phyloP scores from a whole-genome alignment of 2,113 vertebrate species.

The Sylvia atricapilla region DNA sequence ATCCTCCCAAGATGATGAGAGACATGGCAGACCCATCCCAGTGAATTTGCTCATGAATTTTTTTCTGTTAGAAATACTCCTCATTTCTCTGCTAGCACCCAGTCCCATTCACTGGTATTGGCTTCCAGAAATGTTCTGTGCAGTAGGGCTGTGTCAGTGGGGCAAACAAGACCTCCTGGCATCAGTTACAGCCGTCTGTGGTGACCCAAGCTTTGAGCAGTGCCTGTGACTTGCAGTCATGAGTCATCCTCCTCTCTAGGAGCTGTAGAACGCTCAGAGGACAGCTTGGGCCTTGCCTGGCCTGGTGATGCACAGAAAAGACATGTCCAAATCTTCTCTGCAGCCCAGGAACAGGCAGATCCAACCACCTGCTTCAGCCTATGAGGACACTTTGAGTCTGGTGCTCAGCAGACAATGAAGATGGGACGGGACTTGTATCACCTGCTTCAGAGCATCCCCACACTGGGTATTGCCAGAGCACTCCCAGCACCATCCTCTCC shows the following conservation, averaged over 20 bases:
- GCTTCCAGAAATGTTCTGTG: neutral
- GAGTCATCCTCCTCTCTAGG: neutral
- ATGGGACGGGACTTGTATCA: neutral
- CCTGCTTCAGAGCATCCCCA: neutral
- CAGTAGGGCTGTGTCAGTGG: neutral
- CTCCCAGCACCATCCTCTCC: neutral
- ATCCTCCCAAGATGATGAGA: neutral
- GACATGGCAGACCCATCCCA: neutral
- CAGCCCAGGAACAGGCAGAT: neutral
- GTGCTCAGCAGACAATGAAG: neutral
- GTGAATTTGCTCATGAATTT: fast-evolving
- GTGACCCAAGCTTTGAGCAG: neutral
- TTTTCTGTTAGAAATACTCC: neutral
- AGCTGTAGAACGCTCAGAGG: neutral
- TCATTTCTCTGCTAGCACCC: neutral
- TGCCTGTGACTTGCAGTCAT: neutral
- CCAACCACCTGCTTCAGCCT: neutral
- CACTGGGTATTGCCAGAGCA: neutral
- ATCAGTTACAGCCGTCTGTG: neutral
- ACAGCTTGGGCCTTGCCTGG: neutral
- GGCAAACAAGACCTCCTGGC: neutral
- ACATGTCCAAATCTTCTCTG: neutral
- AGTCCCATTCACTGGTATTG: neutral
- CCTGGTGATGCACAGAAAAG: neutral
- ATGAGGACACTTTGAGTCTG: fast-evolving